phyloP scores from a whole-genome alignment of 2,888 invertebrate species.

The Silvanus unidentatus region DNA sequence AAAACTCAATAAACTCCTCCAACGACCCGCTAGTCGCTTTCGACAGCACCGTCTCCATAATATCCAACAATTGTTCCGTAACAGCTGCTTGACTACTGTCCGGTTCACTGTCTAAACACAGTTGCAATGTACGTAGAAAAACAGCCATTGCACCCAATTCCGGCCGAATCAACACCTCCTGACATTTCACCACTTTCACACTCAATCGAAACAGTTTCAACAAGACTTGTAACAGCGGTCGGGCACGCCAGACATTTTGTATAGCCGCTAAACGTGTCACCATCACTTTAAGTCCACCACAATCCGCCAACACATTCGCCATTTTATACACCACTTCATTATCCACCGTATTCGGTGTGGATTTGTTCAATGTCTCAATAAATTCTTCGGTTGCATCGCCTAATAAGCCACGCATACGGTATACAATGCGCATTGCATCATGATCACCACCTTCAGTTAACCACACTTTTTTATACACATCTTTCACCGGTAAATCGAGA shows the following conservation, averaged over 20 bases:
- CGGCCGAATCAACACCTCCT: conserved; percentile 82
- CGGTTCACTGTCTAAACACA: conserved; percentile 61
- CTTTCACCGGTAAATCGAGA: conserved; percentile 91
- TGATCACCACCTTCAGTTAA: conserved; percentile 82
- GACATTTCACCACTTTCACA: conserved; percentile 84
- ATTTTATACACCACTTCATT: conserved; percentile 91
- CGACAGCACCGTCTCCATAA: conserved; percentile 89
- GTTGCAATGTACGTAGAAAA: conserved; percentile 76
- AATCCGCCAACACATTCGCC: conserved; percentile 79
- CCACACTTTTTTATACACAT: conserved; percentile 86
- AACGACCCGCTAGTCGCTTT: conserved; percentile 84
- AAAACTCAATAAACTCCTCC: conserved; percentile 78
- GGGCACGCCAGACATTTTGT: conserved; percentile 78
- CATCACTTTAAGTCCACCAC: conserved; percentile 70
- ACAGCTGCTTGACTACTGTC: conserved; percentile 69
- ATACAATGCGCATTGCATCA: conserved; percentile 95
- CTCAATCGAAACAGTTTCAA: conserved; percentile 85
- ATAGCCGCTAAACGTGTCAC: conserved; percentile 79
- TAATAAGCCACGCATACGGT: conserved; percentile 93
- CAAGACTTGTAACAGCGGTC: conserved; percentile 81
- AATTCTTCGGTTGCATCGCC: conserved; percentile 99
- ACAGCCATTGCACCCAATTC: conserved; percentile 77
- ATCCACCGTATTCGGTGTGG: conserved; percentile 79
- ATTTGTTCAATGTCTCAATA: conserved; percentile 86
- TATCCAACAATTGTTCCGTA: conserved; percentile 86